Evolutionary conservation across 2,797 vertebrate genomes (phyloP).

Genomic region (Dicrostonyx torquatus): DNA sequence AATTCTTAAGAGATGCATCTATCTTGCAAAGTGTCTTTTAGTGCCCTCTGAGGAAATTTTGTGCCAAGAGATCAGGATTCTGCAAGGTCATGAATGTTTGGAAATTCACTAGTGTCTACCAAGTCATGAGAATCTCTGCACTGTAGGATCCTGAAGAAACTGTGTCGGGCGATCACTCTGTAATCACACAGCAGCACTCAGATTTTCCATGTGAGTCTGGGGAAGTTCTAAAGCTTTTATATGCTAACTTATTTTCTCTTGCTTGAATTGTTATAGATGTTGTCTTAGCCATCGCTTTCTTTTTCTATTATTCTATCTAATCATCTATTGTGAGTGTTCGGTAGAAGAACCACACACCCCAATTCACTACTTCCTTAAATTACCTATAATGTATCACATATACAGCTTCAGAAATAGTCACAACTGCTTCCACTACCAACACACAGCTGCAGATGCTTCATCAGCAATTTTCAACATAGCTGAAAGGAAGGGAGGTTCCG

Average conservation of each 20-base stretch:
- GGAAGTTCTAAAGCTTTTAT: slow-evolving; percentile 16
- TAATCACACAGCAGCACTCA: neutral
- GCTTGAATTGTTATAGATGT: neutral
- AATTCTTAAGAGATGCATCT: neutral
- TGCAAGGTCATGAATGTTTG: neutral
- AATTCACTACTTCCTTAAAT: slow-evolving; percentile 59
- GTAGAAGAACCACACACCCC: slow-evolving; percentile 17
- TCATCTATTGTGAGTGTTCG: slow-evolving; percentile 56
- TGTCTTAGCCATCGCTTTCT: slow-evolving; percentile 45
- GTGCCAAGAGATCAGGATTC: neutral
- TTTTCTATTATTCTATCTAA: slow-evolving; percentile 25
- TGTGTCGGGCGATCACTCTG: neutral
- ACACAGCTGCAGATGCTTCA: slow-evolving; percentile 50
- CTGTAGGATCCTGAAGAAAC: neutral
- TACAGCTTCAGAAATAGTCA: slow-evolving; percentile 63
- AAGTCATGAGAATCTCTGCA: neutral
- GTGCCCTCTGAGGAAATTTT: neutral
- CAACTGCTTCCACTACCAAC: slow-evolving; percentile 57
- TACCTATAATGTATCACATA: slow-evolving; percentile 54
- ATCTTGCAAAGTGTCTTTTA: neutral
- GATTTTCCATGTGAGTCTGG: neutral
- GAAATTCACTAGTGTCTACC: neutral
- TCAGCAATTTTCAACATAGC: slow-evolving; percentile 56
- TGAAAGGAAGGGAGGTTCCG: slow-evolving; percentile 52
- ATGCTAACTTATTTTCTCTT: slow-evolving; percentile 49